Conservation (phyloP, 1,140 invertebrate genomes). For the Sitodiplosis mosellana region DNA sequence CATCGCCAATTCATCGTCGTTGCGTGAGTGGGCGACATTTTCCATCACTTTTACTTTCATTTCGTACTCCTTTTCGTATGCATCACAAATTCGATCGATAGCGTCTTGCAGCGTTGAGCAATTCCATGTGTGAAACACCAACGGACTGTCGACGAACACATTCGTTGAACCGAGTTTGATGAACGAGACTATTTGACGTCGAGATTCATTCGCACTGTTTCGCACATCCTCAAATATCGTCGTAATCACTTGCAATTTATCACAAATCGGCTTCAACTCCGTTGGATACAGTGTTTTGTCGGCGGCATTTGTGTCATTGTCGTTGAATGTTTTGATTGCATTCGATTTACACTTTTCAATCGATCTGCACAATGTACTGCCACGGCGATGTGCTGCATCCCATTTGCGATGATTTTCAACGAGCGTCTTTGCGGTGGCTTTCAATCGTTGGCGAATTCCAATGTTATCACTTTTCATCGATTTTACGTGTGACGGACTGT, state of each 20-base stretch:
- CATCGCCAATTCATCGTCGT: constrained; percentile 9
- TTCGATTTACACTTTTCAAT: constrained; percentile 18
- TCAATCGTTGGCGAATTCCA: constrained; percentile 1
- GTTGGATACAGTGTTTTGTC: constrained; percentile 9
- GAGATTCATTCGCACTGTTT: constrained; percentile 10
- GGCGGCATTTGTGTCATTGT: not conserved
- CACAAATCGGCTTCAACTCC: constrained; percentile 10
- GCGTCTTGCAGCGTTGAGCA: constrained; percentile 5
- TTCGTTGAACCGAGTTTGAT: constrained; percentile 3
- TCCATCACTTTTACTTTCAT: constrained; percentile 13
- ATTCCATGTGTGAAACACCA: too few relatives aligned
- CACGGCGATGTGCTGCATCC: constrained; percentile 17
- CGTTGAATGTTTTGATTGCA: constrained; percentile 7
- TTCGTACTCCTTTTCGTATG: constrained; percentile 12
- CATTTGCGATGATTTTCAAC: constrained; percentile 17
- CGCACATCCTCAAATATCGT: constrained; percentile 17
- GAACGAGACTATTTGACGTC: constrained; percentile 11
- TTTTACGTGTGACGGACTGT: not conserved
- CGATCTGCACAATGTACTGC: constrained; percentile 12
- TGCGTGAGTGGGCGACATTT: not conserved
- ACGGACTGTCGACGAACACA: too few relatives aligned
- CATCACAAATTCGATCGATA: constrained; percentile 8
- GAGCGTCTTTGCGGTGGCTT: constrained; percentile 9
- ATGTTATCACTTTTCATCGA: not conserved
- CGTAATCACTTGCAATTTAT: constrained; percentile 16